Base-by-base conservation (phyloP, 2,113 vertebrate species). In the Phoxinus phoxinus region DNA sequence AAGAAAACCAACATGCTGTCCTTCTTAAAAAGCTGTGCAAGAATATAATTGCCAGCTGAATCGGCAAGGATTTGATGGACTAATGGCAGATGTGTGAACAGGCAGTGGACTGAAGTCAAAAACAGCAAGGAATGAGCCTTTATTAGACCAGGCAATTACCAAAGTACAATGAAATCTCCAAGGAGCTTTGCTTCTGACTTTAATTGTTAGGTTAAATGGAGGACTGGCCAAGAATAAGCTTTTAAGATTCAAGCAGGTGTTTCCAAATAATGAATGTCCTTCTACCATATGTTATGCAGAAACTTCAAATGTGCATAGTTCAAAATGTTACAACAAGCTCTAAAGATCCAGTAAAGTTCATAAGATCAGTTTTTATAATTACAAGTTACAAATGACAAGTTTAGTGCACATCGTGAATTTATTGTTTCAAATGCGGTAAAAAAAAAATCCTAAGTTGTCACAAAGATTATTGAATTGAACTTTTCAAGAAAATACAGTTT, bases 51-150 rank as follows among this genome's bases (percentile, higher is more conserved):
- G 27, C 21, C 17, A 53, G 13, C 32, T 30, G 17, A 81, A 51
- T 69, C 13, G 25, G 8, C 17, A 32, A 13, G 6, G n/a, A 51
- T 69, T 81, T 32, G 17, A 51, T 37, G 71, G 80, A 69, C 61
- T 53, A 41, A 72, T 83, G 11, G 44, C 5, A 72, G 27, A 72
- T 6, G 19, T 71, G 63, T 69, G 78, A 59, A 27, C 21, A 17
- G 27, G 58, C 32, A 53, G 21, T 63, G 32, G 30, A 82, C 44
- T 82, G 41, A 82, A 30, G 63, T 69, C 17, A 83, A 69, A 72
- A 58, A 19, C 23, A 73, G 32, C 17, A 56, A 25, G 8, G 21
- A 41, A 83, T 0, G 0, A 79, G 21, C 32, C 56, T 79, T 59
- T 41, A 59, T 59, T 41, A 58, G 17, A 37, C 65, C 27, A 9